phyloP scores from a whole-genome alignment of 2,797 vertebrate species.

The Etheostoma nigrum region DNA sequence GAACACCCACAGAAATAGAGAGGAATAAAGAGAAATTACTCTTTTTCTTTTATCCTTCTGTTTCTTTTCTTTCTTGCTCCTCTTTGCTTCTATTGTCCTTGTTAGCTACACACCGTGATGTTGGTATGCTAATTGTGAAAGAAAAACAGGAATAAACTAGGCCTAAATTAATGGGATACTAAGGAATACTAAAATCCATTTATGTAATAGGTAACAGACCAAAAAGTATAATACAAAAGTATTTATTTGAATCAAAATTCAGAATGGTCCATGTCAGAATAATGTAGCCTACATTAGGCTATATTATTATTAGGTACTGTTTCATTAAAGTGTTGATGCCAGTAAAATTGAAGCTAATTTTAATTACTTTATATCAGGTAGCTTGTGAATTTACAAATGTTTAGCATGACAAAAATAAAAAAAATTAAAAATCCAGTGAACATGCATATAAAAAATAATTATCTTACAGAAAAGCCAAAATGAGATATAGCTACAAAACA shows the following conservation, averaged over 20 bases:
- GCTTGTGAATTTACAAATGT: background rate
- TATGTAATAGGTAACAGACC: too few species aligned
- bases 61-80: background rate
- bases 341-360: too few species aligned
- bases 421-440: background rate
- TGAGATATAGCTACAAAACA: too few species aligned
- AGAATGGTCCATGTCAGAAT: too few species aligned
- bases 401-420: background rate
- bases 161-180: too few species aligned
- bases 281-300: too few species aligned
- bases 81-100: slow-evolving; percentile 6
- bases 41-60: background rate
- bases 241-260: too few species aligned
- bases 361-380: too few species aligned
- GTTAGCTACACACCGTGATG: background rate
- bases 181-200: too few species aligned
- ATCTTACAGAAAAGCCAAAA: background rate
- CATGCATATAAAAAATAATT: background rate
- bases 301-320: too few species aligned
- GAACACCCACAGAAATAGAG: slow-evolving; percentile 24
- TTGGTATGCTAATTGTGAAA: background rate
- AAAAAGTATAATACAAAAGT: too few species aligned
- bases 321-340: too few species aligned
- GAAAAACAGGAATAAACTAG: background rate
- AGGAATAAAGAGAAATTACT: slow-evolving; percentile 1